Evolutionary conservation across 2,888 invertebrate genomes (phyloP), one percentile per base, ranked within the genome.

Genomic region (Drosophila formosana): DNA sequence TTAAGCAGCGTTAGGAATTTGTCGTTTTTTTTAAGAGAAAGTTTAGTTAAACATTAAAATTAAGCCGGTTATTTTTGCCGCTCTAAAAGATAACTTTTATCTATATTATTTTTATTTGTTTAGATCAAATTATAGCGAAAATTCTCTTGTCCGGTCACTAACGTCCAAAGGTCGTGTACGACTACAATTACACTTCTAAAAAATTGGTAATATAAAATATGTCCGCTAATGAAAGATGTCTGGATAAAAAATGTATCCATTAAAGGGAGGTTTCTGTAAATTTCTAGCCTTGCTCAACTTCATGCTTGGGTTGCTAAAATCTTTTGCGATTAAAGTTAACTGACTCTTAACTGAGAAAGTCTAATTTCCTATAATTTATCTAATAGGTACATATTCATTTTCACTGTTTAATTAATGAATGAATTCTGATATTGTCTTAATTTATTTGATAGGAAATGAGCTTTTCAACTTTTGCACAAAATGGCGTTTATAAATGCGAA

Each of bases 1-100:
- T n/a, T 66, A 61, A 56, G 51, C 34, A 4, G 28, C 28, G 28
- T 28, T 5, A 28, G 28, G 4, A 28, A 28, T 3, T 28, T 28
- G 3, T 28, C 28, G 5, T 28, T 5, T 28, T 28, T 18, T 18
- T 18, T 18, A 18, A 18, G 18, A 18, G 18, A 18, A 18, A 18
- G 18, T 18, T 18, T 18, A 18, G 18, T 18, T 18, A 18, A 18
- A 18, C 18, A 18, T 18, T 18, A 18, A 5, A 28, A 5, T 28
- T 28, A 28, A 5, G 28, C 28, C 28, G 28, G 4, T 28, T 28
- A 28, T 28, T 28, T 28, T 18, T 18, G 18, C 18, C 18, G 18
- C 18, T 18, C 18, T 1, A 1, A 2, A 18, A 18, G 18, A 18
- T 18, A 18, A 18, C 2, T 18, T 18, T 1, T 18, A 0, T 18